Conservation (phyloP, 1,140 invertebrate genomes). For the Brachionus koreanus region DNA sequence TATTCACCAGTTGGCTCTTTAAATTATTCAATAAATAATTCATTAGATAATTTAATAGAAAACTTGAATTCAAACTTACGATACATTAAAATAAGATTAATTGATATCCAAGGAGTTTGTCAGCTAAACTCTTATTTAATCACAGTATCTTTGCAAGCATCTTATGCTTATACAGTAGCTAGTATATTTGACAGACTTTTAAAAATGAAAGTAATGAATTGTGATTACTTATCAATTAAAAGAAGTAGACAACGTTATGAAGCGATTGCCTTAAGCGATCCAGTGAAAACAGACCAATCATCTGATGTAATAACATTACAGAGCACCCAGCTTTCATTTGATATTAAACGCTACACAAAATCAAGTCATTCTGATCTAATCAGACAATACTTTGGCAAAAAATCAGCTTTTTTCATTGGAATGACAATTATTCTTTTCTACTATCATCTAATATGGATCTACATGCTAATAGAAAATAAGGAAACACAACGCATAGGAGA, state of each 20-base stretch:
- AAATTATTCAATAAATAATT: neutral
- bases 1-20: neutral
- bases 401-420: conserved; percentile 22
- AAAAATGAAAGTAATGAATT: conserved; percentile 28
- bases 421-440: conserved; percentile 17
- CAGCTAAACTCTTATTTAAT: conserved; percentile 33
- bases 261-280: neutral
- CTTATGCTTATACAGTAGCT: conserved; percentile 4
- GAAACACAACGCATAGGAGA: neutral
- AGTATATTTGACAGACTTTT: conserved; percentile 19
- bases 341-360: neutral
- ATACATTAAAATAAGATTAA: conserved; percentile 14
- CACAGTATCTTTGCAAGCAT: neutral
- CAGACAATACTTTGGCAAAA: conserved; percentile 31
- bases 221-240: neutral
- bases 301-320: neutral
- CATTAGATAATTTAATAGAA: neutral
- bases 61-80: neutral
- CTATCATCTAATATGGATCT: conserved; percentile 35
- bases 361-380: conserved; percentile 19
- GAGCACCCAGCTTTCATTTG: neutral
- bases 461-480: neutral
- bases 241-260: neutral
- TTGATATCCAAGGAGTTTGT: conserved; percentile 37
- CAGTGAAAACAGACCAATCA: neutral